Evolutionary conservation across 1,140 invertebrate genomes (phyloP).

Genomic region (Aphelenchoides besseyi): DNA sequence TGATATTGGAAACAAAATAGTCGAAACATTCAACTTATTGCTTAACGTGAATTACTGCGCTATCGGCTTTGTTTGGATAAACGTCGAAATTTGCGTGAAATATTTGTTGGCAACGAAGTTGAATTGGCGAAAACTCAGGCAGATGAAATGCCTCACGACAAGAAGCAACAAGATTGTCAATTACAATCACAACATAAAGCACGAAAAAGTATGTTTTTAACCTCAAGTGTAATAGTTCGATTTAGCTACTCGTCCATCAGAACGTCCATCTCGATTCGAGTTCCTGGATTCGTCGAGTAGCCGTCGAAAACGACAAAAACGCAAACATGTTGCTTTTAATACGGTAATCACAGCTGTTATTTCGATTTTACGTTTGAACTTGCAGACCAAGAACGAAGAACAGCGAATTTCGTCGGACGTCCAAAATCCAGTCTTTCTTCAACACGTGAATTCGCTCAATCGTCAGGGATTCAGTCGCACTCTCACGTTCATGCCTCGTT

Average conservation of each 20-base stretch:
- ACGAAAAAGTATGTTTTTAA: background rate
- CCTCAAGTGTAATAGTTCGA: background rate
- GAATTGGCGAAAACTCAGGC: background rate
- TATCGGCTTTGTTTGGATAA: too few relatives aligned
- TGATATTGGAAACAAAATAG: too few relatives aligned
- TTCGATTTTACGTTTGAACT: background rate
- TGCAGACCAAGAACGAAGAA: constrained; percentile 1
- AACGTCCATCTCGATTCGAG: background rate
- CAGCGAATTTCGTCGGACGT: background rate
- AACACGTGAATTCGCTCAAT: background rate
- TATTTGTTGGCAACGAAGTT: too few relatives aligned
- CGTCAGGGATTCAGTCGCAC: background rate
- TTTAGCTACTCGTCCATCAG: background rate
- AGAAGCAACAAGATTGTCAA: too few relatives aligned
- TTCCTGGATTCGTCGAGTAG: background rate
- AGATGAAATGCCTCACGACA: too few relatives aligned
- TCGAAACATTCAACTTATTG: background rate
- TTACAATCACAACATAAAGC: background rate
- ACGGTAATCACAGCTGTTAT: background rate
- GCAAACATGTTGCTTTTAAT: background rate
- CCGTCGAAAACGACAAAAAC: background rate
- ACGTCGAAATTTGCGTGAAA: too few relatives aligned
- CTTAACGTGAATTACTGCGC: background rate
- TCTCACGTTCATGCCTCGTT: background rate
- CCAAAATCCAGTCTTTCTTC: background rate